These are phyloP conservation scores for Microcebus griseorufus DNA, from an alignment of 2,113 vertebrate genomes.

Conservation along the genomic window DNA sequence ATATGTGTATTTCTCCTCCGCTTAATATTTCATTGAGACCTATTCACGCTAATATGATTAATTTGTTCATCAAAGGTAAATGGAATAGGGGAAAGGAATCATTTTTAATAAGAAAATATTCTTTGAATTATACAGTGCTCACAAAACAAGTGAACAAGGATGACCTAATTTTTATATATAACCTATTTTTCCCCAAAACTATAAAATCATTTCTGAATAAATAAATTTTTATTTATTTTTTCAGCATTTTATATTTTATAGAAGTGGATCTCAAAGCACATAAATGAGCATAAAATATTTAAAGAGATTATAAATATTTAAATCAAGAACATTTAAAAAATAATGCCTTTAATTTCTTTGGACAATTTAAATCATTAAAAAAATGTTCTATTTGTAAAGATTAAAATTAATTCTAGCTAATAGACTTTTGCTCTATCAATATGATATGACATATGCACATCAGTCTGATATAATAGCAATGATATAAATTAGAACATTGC, in stretches of 20 bases:
- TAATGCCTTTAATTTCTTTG: neutral
- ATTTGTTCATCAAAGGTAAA: slow-evolving; percentile 66
- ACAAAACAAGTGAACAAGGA: slow-evolving; percentile 12
- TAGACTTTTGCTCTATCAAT: neutral
- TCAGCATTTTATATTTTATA: neutral
- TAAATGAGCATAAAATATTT: neutral
- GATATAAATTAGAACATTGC: neutral
- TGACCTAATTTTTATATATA: neutral
- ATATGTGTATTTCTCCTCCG: slow-evolving; percentile 1
- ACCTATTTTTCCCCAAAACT: neutral
- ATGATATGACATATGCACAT: neutral
- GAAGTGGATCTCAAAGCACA: neutral
- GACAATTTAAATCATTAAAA: neutral
- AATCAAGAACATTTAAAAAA: neutral
- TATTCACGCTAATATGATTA: slow-evolving; percentile 50
- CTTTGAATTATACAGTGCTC: neutral
- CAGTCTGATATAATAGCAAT: neutral
- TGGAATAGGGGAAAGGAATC: neutral
- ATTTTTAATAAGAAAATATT: slow-evolving; percentile 51
- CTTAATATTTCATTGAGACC: slow-evolving; percentile 53
- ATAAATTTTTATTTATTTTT: no score
- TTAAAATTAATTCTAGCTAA: neutral
- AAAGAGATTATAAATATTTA: neutral
- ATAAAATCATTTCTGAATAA: neutral
- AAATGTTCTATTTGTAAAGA: neutral